A percentile compares a stretch with the other conserved stretches of the same genome.
Conservation (phyloP, 2,797 vertebrate genomes). For the Nothura maculosa region DNA sequence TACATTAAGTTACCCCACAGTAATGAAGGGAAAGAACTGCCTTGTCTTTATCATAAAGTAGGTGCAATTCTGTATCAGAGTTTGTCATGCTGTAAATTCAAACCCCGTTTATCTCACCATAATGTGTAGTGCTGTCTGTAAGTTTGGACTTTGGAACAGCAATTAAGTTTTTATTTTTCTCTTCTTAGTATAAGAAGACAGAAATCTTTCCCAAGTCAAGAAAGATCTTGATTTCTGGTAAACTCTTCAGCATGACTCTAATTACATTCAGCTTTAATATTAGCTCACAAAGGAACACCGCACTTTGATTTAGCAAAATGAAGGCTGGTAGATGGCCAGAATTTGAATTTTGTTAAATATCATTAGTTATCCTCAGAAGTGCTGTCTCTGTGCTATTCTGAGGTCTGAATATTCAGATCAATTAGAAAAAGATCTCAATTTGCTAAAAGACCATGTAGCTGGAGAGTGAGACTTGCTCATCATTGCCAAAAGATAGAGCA, state of each 20-base stretch:
- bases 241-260: conserved; percentile 20
- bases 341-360: conserved; percentile 59
- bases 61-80: neutral
- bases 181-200: neutral
- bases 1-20: fast-evolving
- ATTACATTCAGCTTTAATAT: conserved; percentile 44
- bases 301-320: conserved; percentile 57
- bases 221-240: conserved; percentile 29
- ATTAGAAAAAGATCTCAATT: conserved; percentile 46
- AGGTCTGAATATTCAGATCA: conserved; percentile 42
- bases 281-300: conserved; percentile 33
- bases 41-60: neutral
- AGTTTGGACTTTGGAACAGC: neutral
- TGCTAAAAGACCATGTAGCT: conserved; percentile 40
- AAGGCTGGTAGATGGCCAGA: conserved; percentile 41
- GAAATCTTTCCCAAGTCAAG: conserved; percentile 23
- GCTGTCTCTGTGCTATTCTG: conserved; percentile 41
- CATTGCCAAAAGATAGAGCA: conserved; percentile 9
- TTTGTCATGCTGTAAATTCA: neutral
- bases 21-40: neutral
- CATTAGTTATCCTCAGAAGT: conserved; percentile 61
- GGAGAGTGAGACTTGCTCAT: conserved; percentile 8
- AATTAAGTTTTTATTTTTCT: neutral
- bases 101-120: neutral
- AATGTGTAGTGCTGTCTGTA: neutral